phyloP scores from a whole-genome alignment of 1,140 invertebrate species.

The Drosophila pseudoananassae region DNA sequence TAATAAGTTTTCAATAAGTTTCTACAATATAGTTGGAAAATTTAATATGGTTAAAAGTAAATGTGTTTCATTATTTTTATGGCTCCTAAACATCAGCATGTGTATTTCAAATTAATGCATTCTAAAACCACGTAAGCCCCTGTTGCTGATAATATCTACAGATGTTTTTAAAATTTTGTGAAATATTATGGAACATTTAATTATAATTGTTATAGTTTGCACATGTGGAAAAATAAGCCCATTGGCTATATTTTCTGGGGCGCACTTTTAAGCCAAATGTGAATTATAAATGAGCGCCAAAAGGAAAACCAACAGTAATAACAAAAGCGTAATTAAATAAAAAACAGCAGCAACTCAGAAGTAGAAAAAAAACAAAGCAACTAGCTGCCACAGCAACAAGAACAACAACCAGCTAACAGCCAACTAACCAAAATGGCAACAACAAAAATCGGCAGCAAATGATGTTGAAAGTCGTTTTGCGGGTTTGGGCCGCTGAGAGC shows the following conservation, averaged over 20 bases:
- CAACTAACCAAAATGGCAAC: conserved; percentile 21
- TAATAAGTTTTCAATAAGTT: no score
- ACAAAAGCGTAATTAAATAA: conserved; percentile 70
- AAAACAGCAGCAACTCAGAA: conserved; percentile 45
- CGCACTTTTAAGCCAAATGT: conserved; percentile 38
- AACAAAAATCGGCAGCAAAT: conserved; percentile 24
- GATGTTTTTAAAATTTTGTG: conserved; percentile 9
- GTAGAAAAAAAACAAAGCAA: conserved; percentile 12
- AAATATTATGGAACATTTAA: conserved; percentile 50
- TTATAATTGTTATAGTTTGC: conserved; percentile 58
- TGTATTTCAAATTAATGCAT: no score
- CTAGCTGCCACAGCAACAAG: conserved; percentile 18
- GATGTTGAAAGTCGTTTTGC: conserved; percentile 84
- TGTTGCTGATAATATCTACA: neutral
- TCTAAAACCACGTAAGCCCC: no score
- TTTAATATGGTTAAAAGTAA: no score
- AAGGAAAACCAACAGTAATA: conserved; percentile 36
- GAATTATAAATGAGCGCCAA: conserved; percentile 51
- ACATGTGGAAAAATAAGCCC: conserved; percentile 54
- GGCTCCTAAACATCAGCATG: no score
- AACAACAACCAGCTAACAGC: conserved; percentile 7
- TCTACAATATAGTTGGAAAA: no score
- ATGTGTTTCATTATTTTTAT: no score
- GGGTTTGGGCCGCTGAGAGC: conserved; percentile 60
- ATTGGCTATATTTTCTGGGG: conserved; percentile 16